Evolutionary conservation across 2,888 invertebrate species (phyloP).

Genomic region (Pseudococcus viburni): DNA sequence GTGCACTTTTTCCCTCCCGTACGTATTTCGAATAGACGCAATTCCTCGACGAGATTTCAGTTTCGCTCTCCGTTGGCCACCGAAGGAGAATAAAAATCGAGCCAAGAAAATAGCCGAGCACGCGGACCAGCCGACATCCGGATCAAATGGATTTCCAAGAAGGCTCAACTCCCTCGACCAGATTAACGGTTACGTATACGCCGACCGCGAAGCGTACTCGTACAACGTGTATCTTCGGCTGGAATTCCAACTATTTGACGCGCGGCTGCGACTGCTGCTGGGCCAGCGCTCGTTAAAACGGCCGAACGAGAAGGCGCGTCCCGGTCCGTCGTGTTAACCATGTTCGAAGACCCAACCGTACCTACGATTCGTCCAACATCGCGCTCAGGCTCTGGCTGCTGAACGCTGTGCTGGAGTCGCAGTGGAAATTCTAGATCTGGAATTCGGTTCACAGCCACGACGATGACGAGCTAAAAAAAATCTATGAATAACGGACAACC

Average conservation of each 20-base stretch:
- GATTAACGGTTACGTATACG: slow-evolving; percentile 34
- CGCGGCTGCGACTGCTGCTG: not conserved
- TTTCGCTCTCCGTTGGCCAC: slow-evolving; percentile 5
- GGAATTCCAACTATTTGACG: slow-evolving; percentile 59
- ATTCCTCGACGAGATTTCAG: slow-evolving; percentile 20
- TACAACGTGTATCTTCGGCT: slow-evolving; percentile 38
- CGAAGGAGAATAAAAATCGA: no score
- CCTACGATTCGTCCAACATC: not conserved
- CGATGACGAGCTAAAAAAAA: slow-evolving; percentile 46
- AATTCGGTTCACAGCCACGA: slow-evolving; percentile 33
- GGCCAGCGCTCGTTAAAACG: not conserved
- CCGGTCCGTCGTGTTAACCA: slow-evolving; percentile 6
- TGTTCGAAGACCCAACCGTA: not conserved
- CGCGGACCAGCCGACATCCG: not conserved
- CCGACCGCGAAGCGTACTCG: not conserved
- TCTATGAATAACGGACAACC: slow-evolving; percentile 42
- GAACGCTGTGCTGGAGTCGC: not conserved
- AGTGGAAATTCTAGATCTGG: slow-evolving; percentile 53
- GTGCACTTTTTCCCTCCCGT: slow-evolving; percentile 57
- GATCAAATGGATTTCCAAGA: not conserved
- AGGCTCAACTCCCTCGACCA: slow-evolving; percentile 18
- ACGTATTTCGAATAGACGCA: slow-evolving; percentile 43
- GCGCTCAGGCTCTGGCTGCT: not conserved
- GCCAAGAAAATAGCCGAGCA: not conserved
- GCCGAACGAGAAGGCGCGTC: slow-evolving; percentile 21